Base-by-base conservation (phyloP, 2,888 invertebrate species). In the Brenthis hecate region DNA sequence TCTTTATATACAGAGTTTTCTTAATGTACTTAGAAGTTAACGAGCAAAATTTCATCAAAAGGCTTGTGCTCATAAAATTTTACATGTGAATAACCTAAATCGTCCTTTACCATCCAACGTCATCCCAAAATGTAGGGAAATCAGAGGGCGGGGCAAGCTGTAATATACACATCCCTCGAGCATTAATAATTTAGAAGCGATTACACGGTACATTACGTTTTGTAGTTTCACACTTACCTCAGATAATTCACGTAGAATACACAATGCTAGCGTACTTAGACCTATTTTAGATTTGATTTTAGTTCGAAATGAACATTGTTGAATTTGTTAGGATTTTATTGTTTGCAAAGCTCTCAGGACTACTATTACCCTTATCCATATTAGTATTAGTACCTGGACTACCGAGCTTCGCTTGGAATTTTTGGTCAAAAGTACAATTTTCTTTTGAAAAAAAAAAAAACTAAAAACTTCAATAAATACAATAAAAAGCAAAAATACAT, bases 121-220 rank as follows among this genome's bases (percentile, higher is more conserved):
- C 13, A 19, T 43, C 48, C 56, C 43, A 16, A n/a, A 51, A 48
- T 60, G 48, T 56, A 61, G 48, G 60, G 48, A 61, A 66, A 66
- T 61, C 55, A 56, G 56, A 28, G 60, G 57, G 56, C 63, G 57
- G 55, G 53, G 57, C n/a, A 28, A 53, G 64, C 57, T 50, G 32
- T 56, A 61, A 70, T 68, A 57, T 53, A 48, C 60, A 58, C 63
- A 56, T 53, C 71, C 68, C 68, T 54, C 61, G 60, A 66, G 66
- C 65, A 66, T 72, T 64, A 65, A 75, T 76, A 75, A 76, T 79
- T 81, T 78, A 80, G 78, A 76, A 74, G 73, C 78, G 78, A 76
- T 80, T 75, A 78, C 73, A 75, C 73, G 74, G 69, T 56, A 74
- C 76, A 76, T 77, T 77, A 76, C 71, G 72, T 73, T 70, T 73